Percentiles rank a stretch among this genome's conserved stretches.
These are phyloP conservation scores for Wiebesia pumilae DNA, from an alignment of 1,140 invertebrate genomes.

Conservation along the genomic window DNA sequence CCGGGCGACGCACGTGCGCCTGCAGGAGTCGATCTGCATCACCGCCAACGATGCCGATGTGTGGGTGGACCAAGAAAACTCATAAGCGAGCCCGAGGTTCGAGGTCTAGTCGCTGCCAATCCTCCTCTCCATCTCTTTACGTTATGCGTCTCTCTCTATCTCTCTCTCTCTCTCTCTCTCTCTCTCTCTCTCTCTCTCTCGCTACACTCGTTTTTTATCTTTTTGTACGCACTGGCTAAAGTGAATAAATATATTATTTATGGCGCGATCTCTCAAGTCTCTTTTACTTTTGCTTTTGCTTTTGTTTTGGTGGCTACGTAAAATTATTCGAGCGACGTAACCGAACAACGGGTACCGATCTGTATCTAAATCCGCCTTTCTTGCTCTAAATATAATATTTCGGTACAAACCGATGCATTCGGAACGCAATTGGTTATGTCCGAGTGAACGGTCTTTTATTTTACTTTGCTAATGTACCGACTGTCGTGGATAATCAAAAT, in stretches of 20 bases:
- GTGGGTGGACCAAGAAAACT: conserved; percentile 34
- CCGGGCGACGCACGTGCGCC: conserved; percentile 9
- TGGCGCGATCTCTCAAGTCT: neutral
- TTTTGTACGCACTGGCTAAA: neutral
- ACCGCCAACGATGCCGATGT: neutral
- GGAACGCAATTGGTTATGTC: neutral
- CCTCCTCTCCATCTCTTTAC: neutral
- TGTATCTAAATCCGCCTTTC: neutral
- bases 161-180: neutral
- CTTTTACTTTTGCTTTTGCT: neutral
- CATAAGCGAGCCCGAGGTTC: neutral
- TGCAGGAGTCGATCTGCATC: no score
- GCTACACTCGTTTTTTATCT: neutral
- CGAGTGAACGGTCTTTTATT: neutral
- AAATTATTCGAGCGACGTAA: neutral
- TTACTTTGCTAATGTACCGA: neutral
- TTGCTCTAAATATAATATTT: neutral
- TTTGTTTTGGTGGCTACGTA: neutral
- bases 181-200: neutral
- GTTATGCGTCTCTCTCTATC: neutral
- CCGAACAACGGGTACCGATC: neutral
- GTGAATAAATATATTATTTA: conserved; percentile 15
- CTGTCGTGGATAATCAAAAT: neutral
- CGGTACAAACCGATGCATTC: neutral
- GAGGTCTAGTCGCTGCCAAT: neutral